Evolutionary conservation across 1,140 invertebrate genomes (phyloP).

Genomic region (Magallana ariakensis): DNA sequence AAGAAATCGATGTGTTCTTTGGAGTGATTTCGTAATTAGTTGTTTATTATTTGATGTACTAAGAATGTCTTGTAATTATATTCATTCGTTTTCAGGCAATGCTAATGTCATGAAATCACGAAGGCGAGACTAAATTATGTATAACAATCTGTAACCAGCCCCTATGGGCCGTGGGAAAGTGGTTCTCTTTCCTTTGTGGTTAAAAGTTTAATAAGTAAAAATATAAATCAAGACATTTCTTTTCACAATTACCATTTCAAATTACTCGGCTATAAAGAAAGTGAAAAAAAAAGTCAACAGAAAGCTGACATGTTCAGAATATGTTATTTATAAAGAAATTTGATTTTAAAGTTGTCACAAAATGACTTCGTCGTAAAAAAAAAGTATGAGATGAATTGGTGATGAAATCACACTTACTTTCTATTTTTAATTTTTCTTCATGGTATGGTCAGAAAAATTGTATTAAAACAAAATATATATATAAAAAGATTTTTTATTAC

Average conservation of each 20-base stretch:
- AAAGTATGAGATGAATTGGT: no score
- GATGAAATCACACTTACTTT: no score
- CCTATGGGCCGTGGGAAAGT: conserved; percentile 24
- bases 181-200: conserved; percentile 9
- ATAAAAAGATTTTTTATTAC: no score
- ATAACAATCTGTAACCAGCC: conserved; percentile 19
- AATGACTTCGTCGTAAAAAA: no score
- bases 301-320: no score
- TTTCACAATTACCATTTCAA: conserved; percentile 33
- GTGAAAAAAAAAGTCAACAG: no score
- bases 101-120: background rate
- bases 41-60: conserved; percentile 35
- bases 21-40: conserved; percentile 15
- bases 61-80: background rate
- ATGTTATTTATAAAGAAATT: no score
- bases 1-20: background rate
- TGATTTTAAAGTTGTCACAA: no score
- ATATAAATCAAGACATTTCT: conserved; percentile 35
- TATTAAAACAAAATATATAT: no score
- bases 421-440: no score
- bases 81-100: conserved; percentile 23
- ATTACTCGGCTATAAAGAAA: background rate
- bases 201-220: conserved; percentile 39
- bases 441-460: no score
- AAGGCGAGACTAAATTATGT: conserved; percentile 13